Evolutionary conservation across 2,797 vertebrate species (phyloP), one percentile per base, ranked within the genome.

Genomic region (Smutsia gigantea): DNA sequence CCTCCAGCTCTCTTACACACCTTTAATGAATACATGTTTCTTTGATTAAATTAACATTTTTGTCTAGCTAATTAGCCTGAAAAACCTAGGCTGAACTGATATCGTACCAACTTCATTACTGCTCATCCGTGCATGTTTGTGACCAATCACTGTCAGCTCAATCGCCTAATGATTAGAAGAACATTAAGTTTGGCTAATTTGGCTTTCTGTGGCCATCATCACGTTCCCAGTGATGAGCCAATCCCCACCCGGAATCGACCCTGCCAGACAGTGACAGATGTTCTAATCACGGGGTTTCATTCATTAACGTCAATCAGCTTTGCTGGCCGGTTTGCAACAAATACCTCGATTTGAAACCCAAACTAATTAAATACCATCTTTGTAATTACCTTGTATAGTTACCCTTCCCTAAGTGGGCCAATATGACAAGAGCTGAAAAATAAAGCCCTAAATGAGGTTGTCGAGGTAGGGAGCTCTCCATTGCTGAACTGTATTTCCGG

Each of bases 1-100:
- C 97, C 98, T 98, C 94, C 97, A 97, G 93, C 97, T 98, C 97
- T 96, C 96, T 97, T 97, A 96, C 94, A 95, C 95, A 98, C 98
- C 97, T 98, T 98, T 98, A 98, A 98, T 98, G 98, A 98, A 98
- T 97, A 98, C 97, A 95, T 46, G 84, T 97, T 98, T 96, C 97
- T 98, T 97, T 98, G 98, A 99, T 98, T 98, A 98, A 98, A 99
- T 98, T 98, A 98, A 98, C 98, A 98, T 98, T 98, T 99, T 98
- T 98, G 98, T 98, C 98, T 98, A 95, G 97, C 97, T 98, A 98
- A 99, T 99, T 98, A 98, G 97, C 98, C 98, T 97, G 97, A 97
- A 97, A 98, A 98, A 97, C 97, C 97, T 98, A 97, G 84, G 98
- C 97, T 96, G 97, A 97, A 97, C 97, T 82, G 98, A 98, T 98